A percentile compares a stretch with the other conserved stretches of the same genome.
Conservation (phyloP, 2,113 vertebrate species). For the Paralichthys olivaceus region DNA sequence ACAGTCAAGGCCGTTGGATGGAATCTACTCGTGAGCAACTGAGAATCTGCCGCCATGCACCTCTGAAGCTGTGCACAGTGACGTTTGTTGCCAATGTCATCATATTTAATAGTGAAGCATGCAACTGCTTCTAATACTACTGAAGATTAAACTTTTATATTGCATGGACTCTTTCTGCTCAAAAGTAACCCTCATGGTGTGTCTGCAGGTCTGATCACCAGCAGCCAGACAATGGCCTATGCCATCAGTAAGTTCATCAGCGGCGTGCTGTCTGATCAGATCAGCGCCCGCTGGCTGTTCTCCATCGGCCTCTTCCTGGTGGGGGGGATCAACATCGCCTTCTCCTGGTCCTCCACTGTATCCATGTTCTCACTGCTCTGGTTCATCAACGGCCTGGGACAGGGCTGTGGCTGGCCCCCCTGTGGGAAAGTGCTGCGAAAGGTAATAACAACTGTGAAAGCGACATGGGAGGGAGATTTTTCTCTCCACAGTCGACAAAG, state of each 20-base stretch:
- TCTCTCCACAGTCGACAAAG: too few relatives aligned
- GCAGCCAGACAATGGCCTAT: constrained; percentile 96
- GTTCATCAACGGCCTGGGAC: constrained; percentile 97
- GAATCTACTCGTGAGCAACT: neutral
- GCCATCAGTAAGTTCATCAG: constrained; percentile 98
- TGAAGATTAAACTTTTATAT: neutral
- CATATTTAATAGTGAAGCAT: neutral
- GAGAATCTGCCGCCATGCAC: neutral
- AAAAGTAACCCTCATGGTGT: neutral
- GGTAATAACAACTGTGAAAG: constrained; percentile 72
- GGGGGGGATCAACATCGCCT: constrained; percentile 89
- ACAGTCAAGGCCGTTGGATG: neutral
- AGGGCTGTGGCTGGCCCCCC: constrained; percentile 97
- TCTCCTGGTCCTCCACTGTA: constrained; percentile 92
- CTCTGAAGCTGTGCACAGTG: neutral
- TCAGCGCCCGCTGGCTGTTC: constrained; percentile 97
- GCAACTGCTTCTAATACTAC: neutral
- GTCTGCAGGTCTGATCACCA: constrained; percentile 90
- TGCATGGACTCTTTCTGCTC: neutral
- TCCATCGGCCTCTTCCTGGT: constrained; percentile 92
- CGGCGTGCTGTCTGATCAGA: constrained; percentile 91
- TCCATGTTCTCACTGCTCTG: constrained; percentile 89
- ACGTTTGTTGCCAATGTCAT: neutral
- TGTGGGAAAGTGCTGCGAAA: constrained; percentile 95
- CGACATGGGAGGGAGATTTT: too few relatives aligned